These are phyloP conservation scores for Phalloptychus januarius DNA, from an alignment of 2,797 vertebrate species.

Conservation along the genomic window DNA sequence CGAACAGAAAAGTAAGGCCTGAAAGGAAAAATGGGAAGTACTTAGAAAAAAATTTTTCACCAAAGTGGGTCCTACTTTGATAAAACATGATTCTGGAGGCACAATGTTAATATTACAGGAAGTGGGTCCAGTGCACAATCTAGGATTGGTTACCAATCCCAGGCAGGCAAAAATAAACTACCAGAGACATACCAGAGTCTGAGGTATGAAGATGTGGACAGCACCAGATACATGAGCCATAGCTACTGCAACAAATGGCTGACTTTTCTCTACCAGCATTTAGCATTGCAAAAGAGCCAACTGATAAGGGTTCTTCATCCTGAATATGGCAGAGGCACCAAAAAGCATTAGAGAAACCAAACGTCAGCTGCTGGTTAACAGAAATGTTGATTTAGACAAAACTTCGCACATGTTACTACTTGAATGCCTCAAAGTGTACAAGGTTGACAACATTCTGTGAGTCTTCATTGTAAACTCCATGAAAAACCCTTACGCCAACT, in stretches of 20 bases:
- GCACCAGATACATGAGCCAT: background rate
- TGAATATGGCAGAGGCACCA: background rate
- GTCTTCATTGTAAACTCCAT: background rate
- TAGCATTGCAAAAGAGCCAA: background rate
- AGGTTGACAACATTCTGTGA: background rate
- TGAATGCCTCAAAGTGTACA: background rate
- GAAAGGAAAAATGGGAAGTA: constrained; percentile 45
- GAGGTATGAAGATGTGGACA: background rate
- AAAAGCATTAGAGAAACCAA: background rate
- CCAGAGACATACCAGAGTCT: background rate
- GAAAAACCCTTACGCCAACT: too few species aligned
- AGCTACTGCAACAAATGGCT: background rate
- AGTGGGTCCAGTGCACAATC: background rate
- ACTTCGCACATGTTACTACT: background rate
- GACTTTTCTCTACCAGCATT: background rate
- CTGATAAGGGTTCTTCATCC: background rate
- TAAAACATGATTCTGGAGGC: background rate
- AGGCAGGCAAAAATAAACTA: background rate
- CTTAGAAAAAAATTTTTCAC: constrained; percentile 59
- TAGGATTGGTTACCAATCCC: background rate
- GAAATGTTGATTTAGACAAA: too few species aligned
- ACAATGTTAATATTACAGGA: background rate
- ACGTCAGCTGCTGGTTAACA: too few species aligned
- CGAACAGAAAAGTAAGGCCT: constrained; percentile 60
- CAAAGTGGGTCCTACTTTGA: constrained; percentile 69